Evolutionary conservation across 92 coral and sea anemone genomes (phyloP).

Genomic region (Meandrina meandrites): DNA sequence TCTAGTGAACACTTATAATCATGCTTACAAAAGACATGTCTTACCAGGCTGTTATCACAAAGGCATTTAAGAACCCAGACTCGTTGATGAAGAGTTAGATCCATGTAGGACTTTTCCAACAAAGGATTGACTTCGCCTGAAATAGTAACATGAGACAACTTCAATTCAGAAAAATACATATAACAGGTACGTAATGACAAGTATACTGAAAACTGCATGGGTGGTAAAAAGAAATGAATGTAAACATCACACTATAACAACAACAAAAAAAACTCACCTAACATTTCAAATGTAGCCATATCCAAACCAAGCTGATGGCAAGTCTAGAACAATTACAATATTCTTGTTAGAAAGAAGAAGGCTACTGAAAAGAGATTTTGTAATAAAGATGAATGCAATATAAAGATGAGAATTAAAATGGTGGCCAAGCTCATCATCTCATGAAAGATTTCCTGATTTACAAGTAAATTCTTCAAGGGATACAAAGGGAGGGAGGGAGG

Average conservation of each 20-base stretch:
- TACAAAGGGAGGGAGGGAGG: too few relatives aligned
- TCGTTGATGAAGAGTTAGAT: constrained; percentile 81
- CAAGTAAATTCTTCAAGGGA: background rate
- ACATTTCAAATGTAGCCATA: constrained; percentile 68
- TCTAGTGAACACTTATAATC: too few relatives aligned
- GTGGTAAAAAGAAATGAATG: background rate
- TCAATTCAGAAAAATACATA: background rate
- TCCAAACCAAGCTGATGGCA: constrained; percentile 82
- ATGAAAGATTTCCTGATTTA: background rate
- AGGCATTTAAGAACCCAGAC: constrained; percentile 90
- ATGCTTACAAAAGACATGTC: background rate
- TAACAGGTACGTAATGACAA: background rate
- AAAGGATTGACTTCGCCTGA: constrained; percentile 82
- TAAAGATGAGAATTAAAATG: too few relatives aligned
- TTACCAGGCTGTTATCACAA: constrained; percentile 92
- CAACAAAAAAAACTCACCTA: constrained; percentile 68
- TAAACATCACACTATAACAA: background rate
- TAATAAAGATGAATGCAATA: too few relatives aligned
- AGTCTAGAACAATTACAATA: constrained; percentile 50
- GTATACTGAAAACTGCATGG: background rate
- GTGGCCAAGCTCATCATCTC: background rate
- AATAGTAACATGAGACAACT: background rate
- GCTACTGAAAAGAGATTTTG: too few relatives aligned
- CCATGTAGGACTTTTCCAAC: constrained; percentile 72
- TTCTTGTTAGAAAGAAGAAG: background rate